phyloP scores from a whole-genome alignment of 2,888 invertebrate species.

The Eilema caniola region DNA sequence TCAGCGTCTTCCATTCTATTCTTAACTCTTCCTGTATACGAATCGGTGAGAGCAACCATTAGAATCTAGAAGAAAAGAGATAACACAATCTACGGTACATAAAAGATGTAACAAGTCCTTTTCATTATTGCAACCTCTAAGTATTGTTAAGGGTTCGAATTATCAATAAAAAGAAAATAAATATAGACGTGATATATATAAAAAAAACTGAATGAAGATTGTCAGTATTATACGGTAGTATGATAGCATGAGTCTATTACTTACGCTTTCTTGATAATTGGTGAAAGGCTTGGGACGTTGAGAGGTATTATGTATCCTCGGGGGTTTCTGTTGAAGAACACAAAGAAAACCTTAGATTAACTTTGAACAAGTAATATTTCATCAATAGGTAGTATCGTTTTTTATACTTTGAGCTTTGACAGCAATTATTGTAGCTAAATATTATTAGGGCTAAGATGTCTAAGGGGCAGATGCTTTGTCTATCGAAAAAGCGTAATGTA shows the following conservation, averaged over 20 bases:
- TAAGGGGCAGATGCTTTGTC: too few species aligned
- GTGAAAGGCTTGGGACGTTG: background rate
- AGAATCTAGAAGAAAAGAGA: constrained; percentile 65
- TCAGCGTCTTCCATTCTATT: constrained; percentile 55
- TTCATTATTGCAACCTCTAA: background rate
- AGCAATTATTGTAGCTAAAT: too few species aligned
- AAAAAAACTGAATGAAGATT: background rate
- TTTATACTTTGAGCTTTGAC: background rate
- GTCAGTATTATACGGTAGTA: background rate
- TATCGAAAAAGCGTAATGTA: too few species aligned
- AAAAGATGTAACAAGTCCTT: background rate
- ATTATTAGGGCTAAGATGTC: too few species aligned
- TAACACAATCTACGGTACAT: background rate
- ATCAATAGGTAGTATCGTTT: background rate
- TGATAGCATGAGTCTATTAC: background rate
- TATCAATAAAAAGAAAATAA: background rate
- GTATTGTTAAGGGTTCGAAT: background rate
- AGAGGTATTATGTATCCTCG: background rate
- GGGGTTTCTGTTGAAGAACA: background rate
- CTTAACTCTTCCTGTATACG: constrained; percentile 64
- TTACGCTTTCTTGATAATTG: constrained; percentile 1
- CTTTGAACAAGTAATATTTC: background rate
- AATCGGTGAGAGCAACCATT: constrained; percentile 71
- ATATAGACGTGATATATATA: too few species aligned
- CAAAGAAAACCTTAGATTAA: background rate